Conservation (phyloP, 23 tunicate genomes). For the Oikopleura albicans region DNA sequence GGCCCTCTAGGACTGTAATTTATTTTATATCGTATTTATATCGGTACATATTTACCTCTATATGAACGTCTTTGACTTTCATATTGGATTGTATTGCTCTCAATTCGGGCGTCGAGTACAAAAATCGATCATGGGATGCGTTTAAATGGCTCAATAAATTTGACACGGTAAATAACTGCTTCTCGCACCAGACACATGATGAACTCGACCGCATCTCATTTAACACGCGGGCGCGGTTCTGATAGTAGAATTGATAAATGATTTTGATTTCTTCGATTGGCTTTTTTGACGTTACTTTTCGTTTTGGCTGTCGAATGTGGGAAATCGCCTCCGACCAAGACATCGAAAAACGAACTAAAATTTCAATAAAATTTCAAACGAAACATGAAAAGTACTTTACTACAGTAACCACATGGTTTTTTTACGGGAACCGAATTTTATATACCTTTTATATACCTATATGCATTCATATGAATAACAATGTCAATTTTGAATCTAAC, state of each 20-base stretch:
- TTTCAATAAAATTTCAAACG: too few species aligned
- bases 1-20: too few species aligned
- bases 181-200: neutral
- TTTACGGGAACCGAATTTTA: too few species aligned
- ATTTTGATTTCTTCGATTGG: neutral
- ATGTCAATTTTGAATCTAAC: too few species aligned
- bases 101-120: constrained; percentile 26
- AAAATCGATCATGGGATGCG: constrained; percentile 52
- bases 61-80: neutral
- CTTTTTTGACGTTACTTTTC: neutral
- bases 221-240: neutral
- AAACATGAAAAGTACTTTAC: too few species aligned
- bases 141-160: constrained; percentile 28
- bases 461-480: too few species aligned
- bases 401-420: too few species aligned
- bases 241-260: neutral
- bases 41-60: neutral
- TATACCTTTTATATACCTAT: too few species aligned
- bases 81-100: neutral
- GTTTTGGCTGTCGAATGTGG: neutral
- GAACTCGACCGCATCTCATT: neutral
- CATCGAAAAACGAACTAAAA: too few species aligned
- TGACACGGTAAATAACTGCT: neutral
- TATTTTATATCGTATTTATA: too few species aligned
- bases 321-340: neutral